phyloP scores from a whole-genome alignment of 2,113 vertebrate species.

The Desmodus rotundus region DNA sequence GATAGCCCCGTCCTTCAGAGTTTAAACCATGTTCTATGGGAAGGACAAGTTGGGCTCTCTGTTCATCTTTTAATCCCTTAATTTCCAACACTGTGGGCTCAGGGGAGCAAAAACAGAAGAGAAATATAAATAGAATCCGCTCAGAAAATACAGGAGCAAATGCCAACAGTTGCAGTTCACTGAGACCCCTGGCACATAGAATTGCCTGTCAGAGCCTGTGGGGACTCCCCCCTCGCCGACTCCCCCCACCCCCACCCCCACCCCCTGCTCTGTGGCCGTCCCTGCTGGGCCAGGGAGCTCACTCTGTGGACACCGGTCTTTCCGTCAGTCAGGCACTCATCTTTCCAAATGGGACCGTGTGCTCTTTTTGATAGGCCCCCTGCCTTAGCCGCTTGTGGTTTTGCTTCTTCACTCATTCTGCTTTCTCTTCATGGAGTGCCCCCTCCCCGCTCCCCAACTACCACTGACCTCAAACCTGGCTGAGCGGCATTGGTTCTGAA shows the following conservation, averaged over 20 bases:
- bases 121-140: background rate
- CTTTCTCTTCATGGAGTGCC: background rate
- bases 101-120: background rate
- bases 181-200: fast-evolving
- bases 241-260: fast-evolving
- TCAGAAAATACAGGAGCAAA: fast-evolving
- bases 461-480: background rate
- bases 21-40: background rate
- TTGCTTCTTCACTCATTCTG: background rate
- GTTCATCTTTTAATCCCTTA: background rate
- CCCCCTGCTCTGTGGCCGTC: no score
- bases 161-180: fast-evolving
- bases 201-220: fast-evolving
- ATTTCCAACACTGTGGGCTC: background rate
- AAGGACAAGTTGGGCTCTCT: background rate
- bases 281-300: fast-evolving
- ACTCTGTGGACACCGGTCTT: fast-evolving
- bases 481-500: background rate
- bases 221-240: fast-evolving
- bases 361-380: fast-evolving
- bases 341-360: fast-evolving
- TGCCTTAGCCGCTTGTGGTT: fast-evolving
- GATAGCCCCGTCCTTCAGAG: fast-evolving
- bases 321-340: fast-evolving
- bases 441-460: fast-evolving